Base-by-base conservation (phyloP, 2,888 invertebrate species). In the Lepidochitona cinerea region DNA sequence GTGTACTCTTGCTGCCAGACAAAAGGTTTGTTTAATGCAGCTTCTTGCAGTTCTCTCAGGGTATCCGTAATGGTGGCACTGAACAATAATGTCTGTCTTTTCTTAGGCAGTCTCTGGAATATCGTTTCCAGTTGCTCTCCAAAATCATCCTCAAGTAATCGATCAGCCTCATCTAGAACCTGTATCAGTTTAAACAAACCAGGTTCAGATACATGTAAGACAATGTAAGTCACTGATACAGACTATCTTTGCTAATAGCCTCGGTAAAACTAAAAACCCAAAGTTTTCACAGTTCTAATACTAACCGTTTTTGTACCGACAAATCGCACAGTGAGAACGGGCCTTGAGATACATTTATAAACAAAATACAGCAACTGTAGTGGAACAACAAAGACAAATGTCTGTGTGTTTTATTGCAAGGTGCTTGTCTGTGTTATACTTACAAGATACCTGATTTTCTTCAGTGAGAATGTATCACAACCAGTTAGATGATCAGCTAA, bases 101-200 rank as follows among this genome's bases (percentile, higher is more conserved):
- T 93, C 80, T 94, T 93, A 0, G 97, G 96, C 65, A 98, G 89
- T 6, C 79, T 94, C 90, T 96, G 94, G 89, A 97, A 89, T 69
- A 78, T 96, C 0, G 94, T 94, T 87, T 94, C 93, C 68, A 98
- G 92, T 85, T 93, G 89, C 53, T 87, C 88, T 6, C 89, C 90
- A 85, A 91, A 92, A 74, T 92, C 91, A 75, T 92, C 92, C 82
- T 92, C 92, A 41, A 95, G 90, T 80, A 95, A 92, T 91, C 96
- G 93, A 89, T 99, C 99, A 37, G 99, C 99, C 92, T 99, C 99
- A 92, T 99, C 99, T 70, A 99, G 90, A 0, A 99, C 97, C 83
- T 99, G 91, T 92, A 95, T 96, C 32, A 72, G 32, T 41, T 65
- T 9, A 41, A 41, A 9, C 9, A 9, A 41, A 41, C 9, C 41